Evolutionary conservation across 35 echinoderm and acorn worm species (phyloP), one percentile per base, ranked within the genome.

Genomic region (Apostichopus japonicus): DNA sequence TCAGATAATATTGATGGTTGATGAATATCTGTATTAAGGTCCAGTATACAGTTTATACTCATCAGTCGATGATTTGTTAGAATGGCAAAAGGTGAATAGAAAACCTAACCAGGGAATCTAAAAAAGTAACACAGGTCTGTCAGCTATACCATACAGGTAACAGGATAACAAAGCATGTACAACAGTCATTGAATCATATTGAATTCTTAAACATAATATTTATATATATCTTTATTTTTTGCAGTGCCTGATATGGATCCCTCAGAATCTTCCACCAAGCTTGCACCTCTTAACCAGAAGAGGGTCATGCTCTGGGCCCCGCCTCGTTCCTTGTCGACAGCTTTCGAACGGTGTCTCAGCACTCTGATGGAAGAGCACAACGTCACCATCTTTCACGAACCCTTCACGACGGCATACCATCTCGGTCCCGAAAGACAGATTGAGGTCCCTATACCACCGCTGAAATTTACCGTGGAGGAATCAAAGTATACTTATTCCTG

Each of bases 301-400:
- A 82, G 95, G 67, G 90, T 96, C 1, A 92, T 96, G 59, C 79
- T 92, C 55, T 96, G 95, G 95, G 90, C 90, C n/a, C 80, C 86
- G 10, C 95, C 95, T 3, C 57, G 95, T 13, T 94, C 95, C 19
- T 73, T 96, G 23, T 96, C 95, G 1, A 92, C 95, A 4, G 95
- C 90, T 4, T 94, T 96, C 27, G 90, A 94, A 79, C 90, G 90
- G 17, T 94, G 93, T 77, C 15, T 90, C 67, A 90, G 88, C 53
- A 90, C 88, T 16, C 88, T 90, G 5, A 92, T 94, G 84, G 86
- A 83, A 6, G 67, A 89, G 10, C 77, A 83, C 10, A 96, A 95
- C 56, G 78, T 93, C 56, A 79, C 95, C 76, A 90, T 98, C 23
- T 94, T 98, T 13, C 93, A 96, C 59, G 96, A 98, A 76, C 70